Evolutionary conservation across 2,888 invertebrate species (phyloP).

Genomic region (Tetheella fluctuosa): DNA sequence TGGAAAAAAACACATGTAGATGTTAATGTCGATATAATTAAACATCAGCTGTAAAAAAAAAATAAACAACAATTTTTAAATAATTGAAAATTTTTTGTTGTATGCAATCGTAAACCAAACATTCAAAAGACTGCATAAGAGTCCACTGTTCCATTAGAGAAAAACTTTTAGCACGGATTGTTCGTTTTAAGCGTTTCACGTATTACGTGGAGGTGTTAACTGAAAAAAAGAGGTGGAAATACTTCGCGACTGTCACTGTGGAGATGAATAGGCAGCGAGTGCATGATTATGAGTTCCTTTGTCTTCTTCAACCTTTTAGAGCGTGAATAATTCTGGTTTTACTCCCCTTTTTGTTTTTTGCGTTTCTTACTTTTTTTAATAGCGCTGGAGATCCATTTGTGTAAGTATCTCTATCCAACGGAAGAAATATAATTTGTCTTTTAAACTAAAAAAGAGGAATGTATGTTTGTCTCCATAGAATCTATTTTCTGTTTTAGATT

Average conservation of each 20-base stretch:
- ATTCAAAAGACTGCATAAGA: not conserved
- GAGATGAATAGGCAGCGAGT: constrained; percentile 12
- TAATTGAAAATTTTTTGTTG: not conserved
- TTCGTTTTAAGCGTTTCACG: not conserved
- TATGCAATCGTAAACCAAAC: not conserved
- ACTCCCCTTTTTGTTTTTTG: constrained; percentile 13
- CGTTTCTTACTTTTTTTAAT: not conserved
- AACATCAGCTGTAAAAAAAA: too few species aligned
- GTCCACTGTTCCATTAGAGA: not conserved
- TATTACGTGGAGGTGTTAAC: not conserved
- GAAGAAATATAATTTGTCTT: too few species aligned
- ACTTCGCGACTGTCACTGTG: not conserved
- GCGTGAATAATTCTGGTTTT: constrained; percentile 31
- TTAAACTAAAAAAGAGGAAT: too few species aligned
- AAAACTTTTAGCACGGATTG: not conserved
- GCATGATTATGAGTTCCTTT: constrained; percentile 30
- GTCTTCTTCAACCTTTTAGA: constrained; percentile 37
- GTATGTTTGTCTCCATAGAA: too few species aligned
- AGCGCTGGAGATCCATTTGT: not conserved
- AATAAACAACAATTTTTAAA: too few species aligned
- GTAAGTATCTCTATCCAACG: too few species aligned
- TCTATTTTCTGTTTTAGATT: too few species aligned
- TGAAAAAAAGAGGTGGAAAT: not conserved
- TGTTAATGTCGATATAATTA: too few species aligned
- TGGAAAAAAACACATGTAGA: too few species aligned